These are phyloP conservation scores for Chrysomela aeneicollis DNA, from an alignment of 2,888 invertebrate genomes.

Conservation along the genomic window DNA sequence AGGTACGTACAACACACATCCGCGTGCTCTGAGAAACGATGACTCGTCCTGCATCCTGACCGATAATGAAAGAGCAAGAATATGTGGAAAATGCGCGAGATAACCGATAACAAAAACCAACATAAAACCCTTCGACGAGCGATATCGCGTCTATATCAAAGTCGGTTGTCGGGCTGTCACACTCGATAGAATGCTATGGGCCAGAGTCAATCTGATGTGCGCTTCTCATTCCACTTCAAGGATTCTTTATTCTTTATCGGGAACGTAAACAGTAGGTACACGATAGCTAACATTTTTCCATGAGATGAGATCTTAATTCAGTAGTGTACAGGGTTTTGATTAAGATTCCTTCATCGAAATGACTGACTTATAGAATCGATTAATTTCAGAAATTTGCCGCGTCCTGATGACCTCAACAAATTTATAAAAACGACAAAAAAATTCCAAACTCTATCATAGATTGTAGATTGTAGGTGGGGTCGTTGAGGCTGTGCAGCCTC, in stretches of 20 bases:
- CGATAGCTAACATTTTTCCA: no score
- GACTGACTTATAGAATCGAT: no score
- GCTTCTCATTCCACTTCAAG: background rate
- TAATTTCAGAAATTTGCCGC: no score
- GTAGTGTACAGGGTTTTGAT: no score
- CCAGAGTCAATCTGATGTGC: background rate
- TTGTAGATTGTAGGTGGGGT: no score
- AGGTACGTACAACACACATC: background rate
- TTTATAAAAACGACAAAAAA: no score
- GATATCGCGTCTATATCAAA: conserved; percentile 24
- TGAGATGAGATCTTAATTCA: no score
- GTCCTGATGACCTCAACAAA: no score
- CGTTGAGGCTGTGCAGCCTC: no score
- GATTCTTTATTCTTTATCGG: background rate
- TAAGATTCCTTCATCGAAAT: no score
- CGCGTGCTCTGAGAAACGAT: background rate
- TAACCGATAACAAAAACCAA: conserved; percentile 23
- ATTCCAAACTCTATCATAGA: no score
- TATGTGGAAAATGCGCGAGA: conserved; percentile 20
- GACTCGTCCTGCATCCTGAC: background rate
- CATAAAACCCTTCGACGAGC: background rate
- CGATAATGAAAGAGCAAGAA: conserved; percentile 5
- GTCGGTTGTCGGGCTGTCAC: conserved; percentile 16
- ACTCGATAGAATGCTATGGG: background rate
- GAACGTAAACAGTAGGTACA: no score